Evolutionary conservation across 2,797 vertebrate genomes (phyloP).

Genomic region (Mastacembelus armatus): DNA sequence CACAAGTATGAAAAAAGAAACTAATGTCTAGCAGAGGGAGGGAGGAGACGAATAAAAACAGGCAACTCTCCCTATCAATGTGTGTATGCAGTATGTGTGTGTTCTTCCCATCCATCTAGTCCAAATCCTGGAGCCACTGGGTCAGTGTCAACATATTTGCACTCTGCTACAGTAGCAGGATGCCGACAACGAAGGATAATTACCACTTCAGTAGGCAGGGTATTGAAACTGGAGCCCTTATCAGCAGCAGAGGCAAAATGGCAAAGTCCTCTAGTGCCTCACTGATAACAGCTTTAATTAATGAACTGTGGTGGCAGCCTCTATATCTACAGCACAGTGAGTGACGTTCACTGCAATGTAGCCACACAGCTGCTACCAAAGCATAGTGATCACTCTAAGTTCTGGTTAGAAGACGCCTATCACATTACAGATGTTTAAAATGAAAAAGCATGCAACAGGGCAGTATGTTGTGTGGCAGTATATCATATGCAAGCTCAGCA

Average conservation of each 20-base stretch:
- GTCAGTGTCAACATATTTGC: constrained; percentile 34
- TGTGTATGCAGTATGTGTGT: not conserved
- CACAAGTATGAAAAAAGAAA: constrained; percentile 48
- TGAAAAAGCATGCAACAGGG: too few species aligned
- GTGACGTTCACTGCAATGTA: not conserved
- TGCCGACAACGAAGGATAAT: constrained; percentile 33
- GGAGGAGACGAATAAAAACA: not conserved
- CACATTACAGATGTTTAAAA: too few species aligned
- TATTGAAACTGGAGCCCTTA: constrained; percentile 47
- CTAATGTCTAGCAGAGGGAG: constrained; percentile 21
- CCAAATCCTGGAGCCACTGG: constrained; percentile 16
- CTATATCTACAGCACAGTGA: constrained; percentile 4
- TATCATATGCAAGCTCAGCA: not conserved
- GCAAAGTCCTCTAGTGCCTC: constrained; percentile 20
- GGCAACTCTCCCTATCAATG: not conserved
- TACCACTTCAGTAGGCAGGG: constrained; percentile 26
- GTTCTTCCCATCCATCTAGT: constrained; percentile 10
- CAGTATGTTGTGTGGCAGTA: not conserved
- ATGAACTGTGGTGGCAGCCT: constrained; percentile 2
- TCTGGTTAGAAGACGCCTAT: not conserved
- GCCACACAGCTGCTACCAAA: not conserved
- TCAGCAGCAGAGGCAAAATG: constrained; percentile 39
- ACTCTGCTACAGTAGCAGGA: constrained; percentile 26
- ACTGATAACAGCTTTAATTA: constrained; percentile 49
- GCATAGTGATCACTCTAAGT: not conserved